Evolutionary conservation across 30 jellyfish, hydroid and myxozoan species (phyloP).

Genomic region (Turritopsis rubra): DNA sequence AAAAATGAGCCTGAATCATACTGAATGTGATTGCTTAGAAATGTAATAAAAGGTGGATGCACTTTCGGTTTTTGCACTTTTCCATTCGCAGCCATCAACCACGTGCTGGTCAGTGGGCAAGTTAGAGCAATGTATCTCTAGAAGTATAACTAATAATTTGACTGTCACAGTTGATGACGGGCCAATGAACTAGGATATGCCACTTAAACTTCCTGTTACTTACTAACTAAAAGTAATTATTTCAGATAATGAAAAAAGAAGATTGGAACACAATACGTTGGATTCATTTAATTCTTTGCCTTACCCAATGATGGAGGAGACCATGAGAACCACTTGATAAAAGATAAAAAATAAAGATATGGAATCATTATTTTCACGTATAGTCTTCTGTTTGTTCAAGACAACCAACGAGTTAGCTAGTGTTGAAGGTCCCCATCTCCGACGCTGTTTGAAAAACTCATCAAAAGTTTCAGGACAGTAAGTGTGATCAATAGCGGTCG

Average conservation of each 20-base stretch:
- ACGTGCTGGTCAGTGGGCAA: too few relatives aligned
- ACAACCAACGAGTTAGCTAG: slow-evolving; percentile 73
- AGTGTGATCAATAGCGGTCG: slow-evolving; percentile 87
- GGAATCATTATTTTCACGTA: slow-evolving; percentile 61
- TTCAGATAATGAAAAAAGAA: too few relatives aligned
- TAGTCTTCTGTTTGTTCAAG: slow-evolving; percentile 40
- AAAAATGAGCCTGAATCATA: too few relatives aligned
- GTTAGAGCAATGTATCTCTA: too few relatives aligned
- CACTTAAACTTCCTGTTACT: too few relatives aligned
- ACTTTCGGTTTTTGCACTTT: too few relatives aligned
- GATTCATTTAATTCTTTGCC: slow-evolving; percentile 7
- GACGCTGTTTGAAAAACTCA: slow-evolving; percentile 84
- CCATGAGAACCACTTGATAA: slow-evolving; percentile 63
- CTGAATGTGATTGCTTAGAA: too few relatives aligned
- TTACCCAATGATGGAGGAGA: slow-evolving; percentile 86
- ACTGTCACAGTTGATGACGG: background rate
- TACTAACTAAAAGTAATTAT: too few relatives aligned
- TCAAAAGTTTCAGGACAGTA: slow-evolving; percentile 93
- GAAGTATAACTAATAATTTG: too few relatives aligned
- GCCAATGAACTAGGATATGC: slow-evolving; percentile 33
- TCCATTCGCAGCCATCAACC: too few relatives aligned
- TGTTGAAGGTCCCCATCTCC: slow-evolving; percentile 98
- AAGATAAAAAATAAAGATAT: slow-evolving; percentile 64
- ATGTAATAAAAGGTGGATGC: too few relatives aligned
- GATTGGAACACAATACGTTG: too few relatives aligned